Percentiles rank a stretch among this genome's conserved stretches.
phyloP scores from a whole-genome alignment of 2,888 invertebrate genomes.

The Spilosoma lubricipeda region DNA sequence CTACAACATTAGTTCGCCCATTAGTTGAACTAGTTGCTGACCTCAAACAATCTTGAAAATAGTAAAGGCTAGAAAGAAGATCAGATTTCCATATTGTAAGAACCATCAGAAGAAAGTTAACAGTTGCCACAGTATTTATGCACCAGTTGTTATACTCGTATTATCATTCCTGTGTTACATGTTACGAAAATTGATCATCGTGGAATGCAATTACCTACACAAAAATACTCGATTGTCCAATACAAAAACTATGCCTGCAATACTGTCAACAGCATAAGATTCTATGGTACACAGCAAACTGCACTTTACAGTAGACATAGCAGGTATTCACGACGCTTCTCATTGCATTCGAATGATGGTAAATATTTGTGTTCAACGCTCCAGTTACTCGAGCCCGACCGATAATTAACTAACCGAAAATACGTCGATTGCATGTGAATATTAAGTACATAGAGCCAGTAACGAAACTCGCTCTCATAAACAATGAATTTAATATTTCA shows the following conservation, averaged over 20 bases:
- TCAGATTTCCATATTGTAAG: too few relatives aligned
- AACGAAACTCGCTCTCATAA: background rate
- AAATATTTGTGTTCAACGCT: slow-evolving; percentile 47
- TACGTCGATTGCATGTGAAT: slow-evolving; percentile 29
- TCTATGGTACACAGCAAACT: slow-evolving; percentile 23
- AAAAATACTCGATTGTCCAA: too few relatives aligned
- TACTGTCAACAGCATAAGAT: slow-evolving; percentile 25
- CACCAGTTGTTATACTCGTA: too few relatives aligned
- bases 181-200: too few relatives aligned
- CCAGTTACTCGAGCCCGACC: slow-evolving; percentile 36
- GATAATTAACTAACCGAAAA: slow-evolving; percentile 49
- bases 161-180: too few relatives aligned
- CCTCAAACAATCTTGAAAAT: too few relatives aligned
- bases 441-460: slow-evolving; percentile 5
- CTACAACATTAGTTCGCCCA: too few relatives aligned
- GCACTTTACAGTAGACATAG: slow-evolving; percentile 28
- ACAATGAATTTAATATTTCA: background rate
- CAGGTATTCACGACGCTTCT: slow-evolving; percentile 43
- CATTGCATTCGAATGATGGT: slow-evolving; percentile 47
- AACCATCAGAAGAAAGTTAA: accelerated
- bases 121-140: too few relatives aligned
- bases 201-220: too few relatives aligned
- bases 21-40: too few relatives aligned
- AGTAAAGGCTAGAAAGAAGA: too few relatives aligned
- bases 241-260: too few relatives aligned